Evolutionary conservation across 2,797 vertebrate genomes (phyloP).

Genomic region (Vultur gryphus): DNA sequence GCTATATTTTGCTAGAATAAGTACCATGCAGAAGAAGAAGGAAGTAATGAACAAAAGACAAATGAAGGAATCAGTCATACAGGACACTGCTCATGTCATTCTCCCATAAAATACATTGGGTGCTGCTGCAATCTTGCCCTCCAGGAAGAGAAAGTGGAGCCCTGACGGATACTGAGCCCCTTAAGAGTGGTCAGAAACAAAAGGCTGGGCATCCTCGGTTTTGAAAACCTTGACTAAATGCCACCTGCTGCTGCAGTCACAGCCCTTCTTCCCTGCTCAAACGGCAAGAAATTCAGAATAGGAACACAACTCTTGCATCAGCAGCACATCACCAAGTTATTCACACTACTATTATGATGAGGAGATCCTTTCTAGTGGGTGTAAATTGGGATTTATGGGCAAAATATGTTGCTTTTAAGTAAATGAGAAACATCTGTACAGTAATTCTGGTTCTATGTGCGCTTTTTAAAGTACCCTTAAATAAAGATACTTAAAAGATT

Average conservation of each 20-base stretch:
- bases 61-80: neutral
- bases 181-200: neutral
- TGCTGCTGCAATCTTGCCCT: neutral
- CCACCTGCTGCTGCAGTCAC: neutral
- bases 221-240: neutral
- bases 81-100: neutral
- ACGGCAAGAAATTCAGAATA: neutral
- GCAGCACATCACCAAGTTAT: neutral
- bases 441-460: neutral
- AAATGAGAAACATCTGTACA: constrained; percentile 10
- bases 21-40: neutral
- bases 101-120: neutral
- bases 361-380: neutral
- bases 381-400: constrained; percentile 1
- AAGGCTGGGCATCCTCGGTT: neutral
- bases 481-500: constrained; percentile 17
- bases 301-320: neutral
- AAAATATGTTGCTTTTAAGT: constrained; percentile 23
- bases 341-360: neutral
- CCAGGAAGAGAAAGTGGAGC: neutral
- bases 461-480: constrained; percentile 30
- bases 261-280: neutral
- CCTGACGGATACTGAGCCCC: neutral
- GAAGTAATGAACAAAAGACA: neutral
- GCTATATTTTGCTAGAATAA: neutral